phyloP scores from a whole-genome alignment of 2,113 vertebrate species.

The Carassius auratus region DNA sequence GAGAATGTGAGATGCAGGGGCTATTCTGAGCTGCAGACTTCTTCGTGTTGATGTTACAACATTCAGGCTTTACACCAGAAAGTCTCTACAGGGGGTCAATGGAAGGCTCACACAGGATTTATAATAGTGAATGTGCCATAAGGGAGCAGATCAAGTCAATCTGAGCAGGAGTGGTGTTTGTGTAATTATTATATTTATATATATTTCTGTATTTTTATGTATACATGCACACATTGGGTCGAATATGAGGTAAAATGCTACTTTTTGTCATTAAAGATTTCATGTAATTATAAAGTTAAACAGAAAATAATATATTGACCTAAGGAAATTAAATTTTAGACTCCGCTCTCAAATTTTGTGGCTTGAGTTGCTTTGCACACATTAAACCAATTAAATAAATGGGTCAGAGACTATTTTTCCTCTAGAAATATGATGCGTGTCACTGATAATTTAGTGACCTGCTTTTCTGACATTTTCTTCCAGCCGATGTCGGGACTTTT shows the following conservation, averaged over 20 bases:
- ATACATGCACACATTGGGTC: too few relatives aligned
- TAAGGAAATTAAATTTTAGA: background rate
- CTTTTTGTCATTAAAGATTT: background rate
- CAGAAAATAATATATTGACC: background rate
- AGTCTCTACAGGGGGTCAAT: constrained; percentile 21
- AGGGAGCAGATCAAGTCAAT: background rate
- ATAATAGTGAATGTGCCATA: background rate
- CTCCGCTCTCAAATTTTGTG: background rate
- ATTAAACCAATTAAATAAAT: constrained; percentile 11
- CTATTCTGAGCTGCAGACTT: constrained; percentile 19
- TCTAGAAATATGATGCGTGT: background rate
- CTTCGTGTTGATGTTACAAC: constrained; percentile 25
- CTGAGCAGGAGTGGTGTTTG: background rate
- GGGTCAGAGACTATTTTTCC: background rate
- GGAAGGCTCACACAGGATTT: background rate
- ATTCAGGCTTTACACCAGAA: constrained; percentile 7
- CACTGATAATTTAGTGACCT: background rate
- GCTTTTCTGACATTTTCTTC: background rate
- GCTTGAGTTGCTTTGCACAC: background rate
- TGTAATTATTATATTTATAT: too few relatives aligned
- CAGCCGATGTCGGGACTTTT: background rate
- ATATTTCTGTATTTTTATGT: too few relatives aligned
- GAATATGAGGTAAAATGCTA: background rate
- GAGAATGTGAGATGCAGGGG: constrained; percentile 22
- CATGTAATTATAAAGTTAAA: background rate